Evolutionary conservation across 1,140 invertebrate genomes (phyloP), one percentile per base, ranked within the genome.

Genomic region (Tenebrio molitor): DNA sequence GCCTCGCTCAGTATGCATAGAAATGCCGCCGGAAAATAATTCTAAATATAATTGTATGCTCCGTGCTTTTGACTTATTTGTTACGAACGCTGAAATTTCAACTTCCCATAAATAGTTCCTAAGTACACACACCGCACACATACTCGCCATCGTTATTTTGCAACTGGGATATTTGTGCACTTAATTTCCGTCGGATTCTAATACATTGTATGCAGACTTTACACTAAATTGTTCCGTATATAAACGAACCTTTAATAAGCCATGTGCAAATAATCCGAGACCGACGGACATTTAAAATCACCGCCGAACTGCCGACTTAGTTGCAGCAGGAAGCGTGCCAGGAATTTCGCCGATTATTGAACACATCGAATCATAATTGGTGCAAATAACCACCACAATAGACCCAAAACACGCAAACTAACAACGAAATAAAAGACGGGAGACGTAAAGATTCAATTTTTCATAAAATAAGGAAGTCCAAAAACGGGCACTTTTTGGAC

Each of bases 211-310:
- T 73, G 69, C 53, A 70, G 71, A 72, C 68, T 72, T 69, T 72
- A 73, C 73, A 74, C 69, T 69, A 69, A 75, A 64, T 50, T 66
- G 73, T 78, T 77, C 77, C 75, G 77, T 78, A 78, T 77, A 74
- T 77, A 78, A 78, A 78, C 65, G 77, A 75, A 72, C 69, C 67
- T 69, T 72, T 77, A 78, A 77, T 78, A 58, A 70, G 34, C 46
- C 68, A 66, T 42, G 58, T 33, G 58, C 58, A 64, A 64, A 46
- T 46, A 46, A 17, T 39, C 36, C 36, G 7, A 7, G 36, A 39
- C 36, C 36, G n/a, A n/a, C n/a, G 2, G 36, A 5, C 36, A 39
- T 39, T 39, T 39, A 39, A 39, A 39, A 39, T 39, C 36, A 39
- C 36, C 12, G 42, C n/a, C 15, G 42, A 46, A 46, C 2, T 17